phyloP scores from a whole-genome alignment of 2,113 vertebrate species.

The Lophotis ruficrista region DNA sequence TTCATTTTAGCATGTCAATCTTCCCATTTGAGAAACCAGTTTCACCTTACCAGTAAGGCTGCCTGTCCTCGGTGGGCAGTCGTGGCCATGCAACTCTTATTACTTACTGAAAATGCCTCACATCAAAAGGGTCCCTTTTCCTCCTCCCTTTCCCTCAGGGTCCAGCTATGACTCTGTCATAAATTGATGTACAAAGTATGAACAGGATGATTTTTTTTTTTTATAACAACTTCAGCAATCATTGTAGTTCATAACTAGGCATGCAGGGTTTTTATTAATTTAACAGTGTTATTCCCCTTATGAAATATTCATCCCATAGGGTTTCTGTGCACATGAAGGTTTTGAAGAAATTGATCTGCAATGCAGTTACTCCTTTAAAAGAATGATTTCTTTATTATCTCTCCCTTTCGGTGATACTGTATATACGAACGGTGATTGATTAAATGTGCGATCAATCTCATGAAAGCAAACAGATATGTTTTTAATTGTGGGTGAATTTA shows the following conservation, averaged over 20 bases:
- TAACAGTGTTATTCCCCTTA: conserved; percentile 74
- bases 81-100: not conserved
- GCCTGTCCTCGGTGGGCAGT: not conserved
- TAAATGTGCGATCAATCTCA: conserved; percentile 43
- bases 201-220: conserved; percentile 59
- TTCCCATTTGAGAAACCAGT: not conserved
- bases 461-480: conserved; percentile 49
- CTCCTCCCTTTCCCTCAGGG: conserved; percentile 44
- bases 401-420: conserved; percentile 43
- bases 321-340: conserved; percentile 70
- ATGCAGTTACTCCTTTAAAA: conserved; percentile 72
- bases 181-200: conserved; percentile 67
- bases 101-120: not conserved
- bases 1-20: not conserved
- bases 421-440: conserved; percentile 15
- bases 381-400: conserved; percentile 72
- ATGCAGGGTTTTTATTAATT: conserved; percentile 71
- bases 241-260: conserved; percentile 73
- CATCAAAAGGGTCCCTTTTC: conserved; percentile 43
- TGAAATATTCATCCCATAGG: conserved; percentile 76
- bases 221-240: conserved; percentile 59
- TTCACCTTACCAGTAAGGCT: not conserved
- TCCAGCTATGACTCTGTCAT: conserved; percentile 55
- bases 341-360: conserved; percentile 75
- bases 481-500: conserved; percentile 43